Evolutionary conservation across 2,888 invertebrate species (phyloP), one percentile per base, ranked within the genome.

Genomic region (Caenorhabditis sinica): DNA sequence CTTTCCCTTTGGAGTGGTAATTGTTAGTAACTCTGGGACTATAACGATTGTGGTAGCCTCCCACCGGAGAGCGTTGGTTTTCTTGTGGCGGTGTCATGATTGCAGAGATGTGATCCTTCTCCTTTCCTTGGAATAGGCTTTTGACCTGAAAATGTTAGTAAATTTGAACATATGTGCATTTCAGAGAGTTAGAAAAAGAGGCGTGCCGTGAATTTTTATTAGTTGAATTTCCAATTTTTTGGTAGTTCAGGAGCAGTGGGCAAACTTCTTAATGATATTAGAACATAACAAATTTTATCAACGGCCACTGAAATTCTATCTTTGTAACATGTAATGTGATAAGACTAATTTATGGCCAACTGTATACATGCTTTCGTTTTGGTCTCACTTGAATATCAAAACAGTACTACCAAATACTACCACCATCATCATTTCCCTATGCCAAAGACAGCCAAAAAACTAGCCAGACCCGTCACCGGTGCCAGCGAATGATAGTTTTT

Each of bases 401-500:
- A 72, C 72, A 72, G 65, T 72, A 80, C 53, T 49, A 63, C 71
- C 56, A 71, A n/a, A 20, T 33, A 74, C 36, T 45, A 66, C 28
- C 23, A 60, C 66, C 23, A 30, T 73, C 45, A 60, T 60, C 63
- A 49, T 36, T n/a, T n/a, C n/a, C n/a, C 51, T 58, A 49, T 75
- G 58, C 66, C 58, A 77, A 33, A 20, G 23, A 33, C 58, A 58
- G 51, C 58, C n/a, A 72, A 72, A 80, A 72, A 80, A 66, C 72
- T 25, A 72, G 36, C 80, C 36, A 72, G 49, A 71, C 79, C 56
- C 43, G 61, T 51, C 76, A 77, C 43, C 60, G 72, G 71, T 71
- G 79, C 63, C 65, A 71, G 56, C 77, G 65, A 72, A 65, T 65
- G 53, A 72, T 69, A 53, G 71, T 79, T 71, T 79, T 71, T 53